Conservation (phyloP, 1,140 invertebrate genomes). For the Belonocnema kinseyi region DNA sequence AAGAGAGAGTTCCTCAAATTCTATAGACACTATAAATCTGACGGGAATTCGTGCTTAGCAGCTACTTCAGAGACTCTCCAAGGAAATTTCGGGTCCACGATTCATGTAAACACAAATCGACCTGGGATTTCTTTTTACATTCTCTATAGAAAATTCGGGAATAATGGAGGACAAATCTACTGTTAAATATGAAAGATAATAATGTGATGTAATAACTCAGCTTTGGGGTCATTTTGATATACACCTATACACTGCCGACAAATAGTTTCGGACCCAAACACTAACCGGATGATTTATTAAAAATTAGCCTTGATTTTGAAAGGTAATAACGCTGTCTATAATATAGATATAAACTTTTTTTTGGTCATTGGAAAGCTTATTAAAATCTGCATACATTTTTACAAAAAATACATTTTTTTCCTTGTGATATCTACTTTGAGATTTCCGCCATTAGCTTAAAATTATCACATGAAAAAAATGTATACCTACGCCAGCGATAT, state of each 20-base stretch:
- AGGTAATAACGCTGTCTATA: no score
- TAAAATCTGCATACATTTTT: no score
- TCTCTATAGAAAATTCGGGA: neutral
- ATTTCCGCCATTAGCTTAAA: no score
- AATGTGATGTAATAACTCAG: neutral
- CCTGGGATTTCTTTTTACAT: slow-evolving; percentile 12
- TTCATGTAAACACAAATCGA: slow-evolving; percentile 27
- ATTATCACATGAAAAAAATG: no score
- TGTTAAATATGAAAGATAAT: neutral
- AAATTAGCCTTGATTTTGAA: no score
- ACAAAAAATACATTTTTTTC: no score
- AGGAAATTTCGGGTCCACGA: neutral
- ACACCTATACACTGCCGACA: neutral
- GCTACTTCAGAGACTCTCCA: slow-evolving; percentile 16
- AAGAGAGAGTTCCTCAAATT: slow-evolving; percentile 6
- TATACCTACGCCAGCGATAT: no score
- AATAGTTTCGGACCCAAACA: no score
- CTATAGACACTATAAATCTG: slow-evolving; percentile 28
- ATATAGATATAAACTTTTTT: no score
- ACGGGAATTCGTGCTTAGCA: slow-evolving; percentile 26
- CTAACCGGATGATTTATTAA: no score
- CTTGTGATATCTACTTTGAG: no score
- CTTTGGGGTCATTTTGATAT: neutral
- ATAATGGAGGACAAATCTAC: neutral
- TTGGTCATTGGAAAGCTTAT: no score